Evolutionary conservation across 1,140 invertebrate genomes (phyloP).

Genomic region (Metopolophium dirhodum): DNA sequence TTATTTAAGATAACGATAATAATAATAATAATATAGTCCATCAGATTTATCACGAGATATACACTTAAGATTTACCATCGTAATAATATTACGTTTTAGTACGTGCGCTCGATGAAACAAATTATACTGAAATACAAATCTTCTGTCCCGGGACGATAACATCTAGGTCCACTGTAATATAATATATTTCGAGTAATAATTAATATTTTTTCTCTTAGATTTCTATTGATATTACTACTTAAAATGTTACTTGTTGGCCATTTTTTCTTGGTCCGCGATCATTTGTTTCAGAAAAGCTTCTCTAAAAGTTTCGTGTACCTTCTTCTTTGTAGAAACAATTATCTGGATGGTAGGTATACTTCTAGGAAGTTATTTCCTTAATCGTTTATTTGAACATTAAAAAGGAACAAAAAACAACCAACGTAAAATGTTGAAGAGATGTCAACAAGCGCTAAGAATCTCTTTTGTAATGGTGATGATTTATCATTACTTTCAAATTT

Average conservation of each 20-base stretch:
- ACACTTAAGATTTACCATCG: not conserved
- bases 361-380: not conserved
- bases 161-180: not conserved
- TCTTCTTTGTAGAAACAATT: not conserved
- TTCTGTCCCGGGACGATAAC: not conserved
- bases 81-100: not conserved
- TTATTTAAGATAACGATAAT: not conserved
- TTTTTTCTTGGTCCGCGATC: not conserved
- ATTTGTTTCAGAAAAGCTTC: not conserved
- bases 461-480: not conserved
- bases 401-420: not conserved
- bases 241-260: not conserved
- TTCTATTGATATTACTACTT: not conserved
- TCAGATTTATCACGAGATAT: not conserved
- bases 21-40: not conserved
- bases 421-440: not conserved
- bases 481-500: not conserved
- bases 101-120: not conserved
- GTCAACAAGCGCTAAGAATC: not conserved
- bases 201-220: not conserved
- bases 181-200: not conserved
- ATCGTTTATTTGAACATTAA: not conserved
- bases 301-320: not conserved
- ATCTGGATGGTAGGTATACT: not conserved
- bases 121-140: not conserved